Evolutionary conservation across 2,113 vertebrate genomes (phyloP).

Genomic region (Ivindomyrus marchei): DNA sequence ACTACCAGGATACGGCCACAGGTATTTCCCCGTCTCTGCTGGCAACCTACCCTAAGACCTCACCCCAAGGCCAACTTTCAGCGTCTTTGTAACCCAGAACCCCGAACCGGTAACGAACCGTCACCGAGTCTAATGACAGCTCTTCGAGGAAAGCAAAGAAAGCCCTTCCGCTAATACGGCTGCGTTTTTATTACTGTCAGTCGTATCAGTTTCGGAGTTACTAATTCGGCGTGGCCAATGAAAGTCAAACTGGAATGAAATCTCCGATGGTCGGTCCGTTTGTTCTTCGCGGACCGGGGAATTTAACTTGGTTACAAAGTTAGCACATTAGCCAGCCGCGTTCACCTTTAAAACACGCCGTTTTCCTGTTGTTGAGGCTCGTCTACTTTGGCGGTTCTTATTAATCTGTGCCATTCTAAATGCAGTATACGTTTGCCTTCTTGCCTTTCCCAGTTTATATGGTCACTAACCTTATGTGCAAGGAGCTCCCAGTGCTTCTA

Average conservation of each 20-base stretch:
- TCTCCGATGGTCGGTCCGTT: background rate
- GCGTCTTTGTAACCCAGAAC: background rate
- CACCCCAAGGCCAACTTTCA: background rate
- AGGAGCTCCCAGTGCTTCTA: background rate
- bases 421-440: background rate
- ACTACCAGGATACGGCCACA: background rate
- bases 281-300: background rate
- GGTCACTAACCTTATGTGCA: background rate
- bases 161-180: background rate
- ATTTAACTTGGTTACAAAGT: background rate
- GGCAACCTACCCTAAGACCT: background rate
- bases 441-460: background rate
- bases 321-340: background rate
- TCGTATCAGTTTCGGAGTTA: background rate
- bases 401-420: background rate
- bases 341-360: background rate
- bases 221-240: background rate
- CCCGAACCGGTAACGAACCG: background rate
- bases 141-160: background rate
- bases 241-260: background rate
- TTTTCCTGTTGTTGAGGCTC: background rate
- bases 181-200: background rate
- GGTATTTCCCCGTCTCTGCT: background rate
- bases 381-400: background rate
- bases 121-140: background rate